A percentile compares a stretch with the other conserved stretches of the same genome.
Conservation (phyloP, 2,888 invertebrate species). For the Blastobasis lacticolella region DNA sequence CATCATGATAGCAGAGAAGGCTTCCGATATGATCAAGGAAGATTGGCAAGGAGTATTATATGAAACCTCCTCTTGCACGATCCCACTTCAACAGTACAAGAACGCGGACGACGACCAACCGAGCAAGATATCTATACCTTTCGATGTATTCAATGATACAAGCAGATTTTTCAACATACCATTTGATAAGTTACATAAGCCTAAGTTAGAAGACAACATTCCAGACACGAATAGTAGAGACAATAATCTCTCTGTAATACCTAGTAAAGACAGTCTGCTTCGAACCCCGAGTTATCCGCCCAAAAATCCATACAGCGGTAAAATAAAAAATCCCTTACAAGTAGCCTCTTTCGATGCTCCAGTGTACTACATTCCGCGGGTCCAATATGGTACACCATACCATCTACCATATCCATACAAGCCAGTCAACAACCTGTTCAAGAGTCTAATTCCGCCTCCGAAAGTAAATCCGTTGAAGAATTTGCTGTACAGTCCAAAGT, state of each 20-base stretch:
- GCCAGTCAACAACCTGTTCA: conserved; percentile 5
- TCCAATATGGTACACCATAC: conserved; percentile 5
- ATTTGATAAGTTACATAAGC: too few relatives aligned
- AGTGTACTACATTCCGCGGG: conserved; percentile 2
- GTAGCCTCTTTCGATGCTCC: not conserved
- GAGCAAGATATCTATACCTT: conserved; percentile 17
- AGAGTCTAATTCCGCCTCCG: conserved; percentile 4
- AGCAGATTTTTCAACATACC: conserved; percentile 30
- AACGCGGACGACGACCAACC: conserved; percentile 21
- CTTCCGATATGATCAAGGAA: conserved; percentile 86
- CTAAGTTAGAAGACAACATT: too few relatives aligned
- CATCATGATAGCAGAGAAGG: conserved; percentile 90
- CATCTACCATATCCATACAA: not conserved
- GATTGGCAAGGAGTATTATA: conserved; percentile 66
- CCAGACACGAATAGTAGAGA: not conserved
- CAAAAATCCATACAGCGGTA: conserved; percentile 1
- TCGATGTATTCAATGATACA: conserved; percentile 51
- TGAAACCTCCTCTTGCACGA: conserved; percentile 23
- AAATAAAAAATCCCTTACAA: not conserved
- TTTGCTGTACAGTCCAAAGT: conserved; percentile 12
- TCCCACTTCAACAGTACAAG: conserved; percentile 17
- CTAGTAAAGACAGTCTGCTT: conserved; percentile 8
- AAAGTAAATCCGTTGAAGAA: conserved; percentile 4
- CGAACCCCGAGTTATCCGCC: not conserved
- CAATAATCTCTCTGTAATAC: not conserved